These are phyloP conservation scores for Sturmia bella DNA, from an alignment of 2,888 invertebrate species.

Conservation along the genomic window DNA sequence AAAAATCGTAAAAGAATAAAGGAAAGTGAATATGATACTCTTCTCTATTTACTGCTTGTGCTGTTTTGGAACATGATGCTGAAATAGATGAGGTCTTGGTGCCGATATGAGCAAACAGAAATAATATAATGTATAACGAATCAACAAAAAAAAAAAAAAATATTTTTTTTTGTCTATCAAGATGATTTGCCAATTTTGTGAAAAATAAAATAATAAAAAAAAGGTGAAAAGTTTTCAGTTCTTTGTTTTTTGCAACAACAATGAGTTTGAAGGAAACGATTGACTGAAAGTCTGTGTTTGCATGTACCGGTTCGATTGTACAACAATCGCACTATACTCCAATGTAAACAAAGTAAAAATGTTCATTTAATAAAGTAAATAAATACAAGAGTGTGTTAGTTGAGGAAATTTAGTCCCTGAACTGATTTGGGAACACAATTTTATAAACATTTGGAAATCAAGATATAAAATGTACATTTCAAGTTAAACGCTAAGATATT, in stretches of 20 bases:
- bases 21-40: slow-evolving; percentile 1
- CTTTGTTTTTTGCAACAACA: slow-evolving; percentile 1
- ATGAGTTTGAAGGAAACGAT: slow-evolving; percentile 20
- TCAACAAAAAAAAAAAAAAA: slow-evolving; percentile 13
- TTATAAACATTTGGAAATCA: too few relatives aligned
- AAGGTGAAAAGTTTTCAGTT: slow-evolving; percentile 20
- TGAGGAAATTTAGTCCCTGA: too few relatives aligned
- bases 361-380: too few relatives aligned
- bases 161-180: slow-evolving; percentile 38
- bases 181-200: slow-evolving; percentile 57
- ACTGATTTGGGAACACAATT: too few relatives aligned
- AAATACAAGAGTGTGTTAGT: too few relatives aligned
- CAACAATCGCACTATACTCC: too few relatives aligned
- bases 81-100: slow-evolving; percentile 40
- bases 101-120: slow-evolving; percentile 56
- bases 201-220: background rate
- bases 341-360: too few relatives aligned
- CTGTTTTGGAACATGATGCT: slow-evolving; percentile 29
- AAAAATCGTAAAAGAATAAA: background rate
- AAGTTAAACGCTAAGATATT: too few relatives aligned
- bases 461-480: too few relatives aligned
- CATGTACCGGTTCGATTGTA: too few relatives aligned
- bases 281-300: slow-evolving; percentile 24
- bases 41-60: slow-evolving; percentile 10
- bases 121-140: slow-evolving; percentile 30